Evolutionary conservation across 2,888 invertebrate species (phyloP).

Genomic region (Lasioglossum zephyrum): DNA sequence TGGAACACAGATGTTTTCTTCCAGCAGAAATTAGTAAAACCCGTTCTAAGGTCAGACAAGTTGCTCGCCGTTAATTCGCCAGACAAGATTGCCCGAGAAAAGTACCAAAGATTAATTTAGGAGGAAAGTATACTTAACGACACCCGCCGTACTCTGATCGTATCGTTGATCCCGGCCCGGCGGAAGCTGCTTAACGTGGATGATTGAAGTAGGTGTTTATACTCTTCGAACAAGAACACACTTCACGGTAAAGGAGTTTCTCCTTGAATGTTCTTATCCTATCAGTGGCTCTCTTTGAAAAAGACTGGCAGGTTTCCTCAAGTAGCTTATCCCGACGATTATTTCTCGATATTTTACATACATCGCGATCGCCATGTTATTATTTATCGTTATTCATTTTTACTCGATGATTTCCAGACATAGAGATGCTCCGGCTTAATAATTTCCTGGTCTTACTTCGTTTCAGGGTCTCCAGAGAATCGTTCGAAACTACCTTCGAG

Average conservation of each 20-base stretch:
- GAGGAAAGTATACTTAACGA: not conserved
- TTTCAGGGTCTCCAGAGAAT: not conserved
- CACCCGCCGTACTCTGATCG: not conserved
- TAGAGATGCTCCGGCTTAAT: too few species aligned
- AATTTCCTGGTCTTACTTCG: not conserved
- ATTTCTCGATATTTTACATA: not conserved
- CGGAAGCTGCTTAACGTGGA: conserved; percentile 7
- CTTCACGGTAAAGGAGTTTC: not conserved
- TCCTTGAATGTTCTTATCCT: not conserved
- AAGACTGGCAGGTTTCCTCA: not conserved
- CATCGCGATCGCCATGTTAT: not conserved
- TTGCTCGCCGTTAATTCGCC: not conserved
- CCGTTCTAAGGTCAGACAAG: not conserved
- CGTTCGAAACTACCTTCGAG: conserved; percentile 12
- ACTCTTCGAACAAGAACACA: not conserved
- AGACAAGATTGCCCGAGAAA: not conserved
- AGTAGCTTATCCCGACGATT: not conserved
- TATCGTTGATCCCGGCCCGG: not conserved
- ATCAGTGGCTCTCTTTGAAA: not conserved
- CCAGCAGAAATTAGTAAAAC: not conserved
- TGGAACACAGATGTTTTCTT: not conserved
- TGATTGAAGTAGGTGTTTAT: not conserved
- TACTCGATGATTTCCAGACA: not conserved
- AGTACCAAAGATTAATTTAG: not conserved
- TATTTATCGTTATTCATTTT: not conserved